phyloP scores from a whole-genome alignment of 1,140 invertebrate species.

The Coenobita brevimanus region DNA sequence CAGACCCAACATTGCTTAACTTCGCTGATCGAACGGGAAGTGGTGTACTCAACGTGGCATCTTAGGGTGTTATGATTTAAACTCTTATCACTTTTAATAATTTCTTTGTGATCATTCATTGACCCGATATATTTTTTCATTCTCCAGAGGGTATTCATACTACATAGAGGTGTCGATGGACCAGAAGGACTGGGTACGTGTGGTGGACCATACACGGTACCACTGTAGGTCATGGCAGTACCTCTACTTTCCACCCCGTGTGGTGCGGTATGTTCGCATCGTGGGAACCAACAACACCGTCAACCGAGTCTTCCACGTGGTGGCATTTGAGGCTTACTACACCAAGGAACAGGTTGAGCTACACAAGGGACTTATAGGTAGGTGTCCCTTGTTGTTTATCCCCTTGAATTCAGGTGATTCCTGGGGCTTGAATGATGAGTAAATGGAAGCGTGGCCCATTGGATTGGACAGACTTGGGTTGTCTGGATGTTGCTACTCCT shows the following conservation, averaged over 20 bases:
- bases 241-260: constrained; percentile 91
- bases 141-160: constrained; percentile 96
- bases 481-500: no score
- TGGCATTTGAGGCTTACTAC: constrained; percentile 92
- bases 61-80: no score
- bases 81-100: no score
- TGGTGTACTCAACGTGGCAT: no score
- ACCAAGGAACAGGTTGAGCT: constrained; percentile 84
- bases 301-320: constrained; percentile 96
- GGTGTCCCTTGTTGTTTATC: constrained; percentile 46
- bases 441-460: no score
- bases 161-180: constrained; percentile 97
- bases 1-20: no score
- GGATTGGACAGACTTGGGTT: no score
- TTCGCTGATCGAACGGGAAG: no score
- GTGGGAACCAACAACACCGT: constrained; percentile 96
- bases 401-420: not conserved
- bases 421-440: no score
- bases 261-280: constrained; percentile 90
- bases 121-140: no score
- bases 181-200: constrained; percentile 93
- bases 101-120: no score
- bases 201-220: constrained; percentile 93
- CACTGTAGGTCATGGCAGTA: constrained; percentile 96
- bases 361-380: constrained; percentile 80